Evolutionary conservation across 2,888 invertebrate species (phyloP).

Genomic region (Morpho achilles): DNA sequence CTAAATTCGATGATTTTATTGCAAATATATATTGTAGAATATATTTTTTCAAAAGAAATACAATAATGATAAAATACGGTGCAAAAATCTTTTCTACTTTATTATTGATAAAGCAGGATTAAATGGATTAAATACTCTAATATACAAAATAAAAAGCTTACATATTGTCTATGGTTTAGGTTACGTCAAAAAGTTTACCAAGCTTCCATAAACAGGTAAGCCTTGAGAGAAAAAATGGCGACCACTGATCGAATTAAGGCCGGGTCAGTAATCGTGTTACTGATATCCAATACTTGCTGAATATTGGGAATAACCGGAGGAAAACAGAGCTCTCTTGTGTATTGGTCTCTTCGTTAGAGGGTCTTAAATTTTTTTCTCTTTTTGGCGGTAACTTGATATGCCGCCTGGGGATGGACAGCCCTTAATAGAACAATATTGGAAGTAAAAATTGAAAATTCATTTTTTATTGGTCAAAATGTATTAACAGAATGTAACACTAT

Average conservation of each 20-base stretch:
- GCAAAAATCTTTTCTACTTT: no score
- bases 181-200: constrained; percentile 26
- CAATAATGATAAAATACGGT: no score
- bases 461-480: constrained; percentile 16
- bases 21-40: no score
- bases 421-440: constrained; percentile 69
- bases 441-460: constrained; percentile 59
- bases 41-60: no score
- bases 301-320: constrained; percentile 64
- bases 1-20: no score
- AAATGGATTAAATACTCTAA: no score
- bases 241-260: constrained; percentile 71
- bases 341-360: constrained; percentile 73
- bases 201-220: constrained; percentile 44
- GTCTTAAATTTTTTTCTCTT: constrained; percentile 66
- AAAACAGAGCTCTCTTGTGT: constrained; percentile 69
- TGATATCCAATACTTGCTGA: constrained; percentile 68
- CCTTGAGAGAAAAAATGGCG: constrained; percentile 53
- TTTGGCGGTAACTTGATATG: constrained; percentile 65
- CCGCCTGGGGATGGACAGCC: constrained; percentile 63
- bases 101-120: no score
- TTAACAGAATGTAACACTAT: constrained; percentile 2
- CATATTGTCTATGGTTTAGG: no score
- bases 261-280: constrained; percentile 77
- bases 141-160: background rate